Conservation (phyloP, 1,140 invertebrate species). For the Dreissena polymorpha region DNA sequence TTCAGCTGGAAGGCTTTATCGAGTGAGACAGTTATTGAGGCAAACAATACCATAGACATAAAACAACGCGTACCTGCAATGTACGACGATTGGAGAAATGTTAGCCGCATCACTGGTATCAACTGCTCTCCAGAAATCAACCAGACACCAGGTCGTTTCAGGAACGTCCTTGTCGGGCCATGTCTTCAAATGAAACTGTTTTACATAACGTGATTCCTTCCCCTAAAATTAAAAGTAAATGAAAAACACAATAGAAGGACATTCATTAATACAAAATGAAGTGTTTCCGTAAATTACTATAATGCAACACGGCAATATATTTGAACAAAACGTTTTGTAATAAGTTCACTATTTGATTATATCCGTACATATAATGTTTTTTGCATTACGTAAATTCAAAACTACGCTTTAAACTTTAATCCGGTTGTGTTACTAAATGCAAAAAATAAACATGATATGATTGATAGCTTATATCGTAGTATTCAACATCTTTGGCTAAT, state of each 20-base stretch:
- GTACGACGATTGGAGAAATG: slow-evolving; percentile 62
- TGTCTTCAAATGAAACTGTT: slow-evolving; percentile 84
- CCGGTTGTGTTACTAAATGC: too few species aligned
- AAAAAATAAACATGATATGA: neutral
- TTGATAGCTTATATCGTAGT: neutral
- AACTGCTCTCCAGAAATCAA: slow-evolving; percentile 83
- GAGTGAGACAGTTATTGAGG: too few species aligned
- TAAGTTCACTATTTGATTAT: neutral
- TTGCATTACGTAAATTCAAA: too few species aligned
- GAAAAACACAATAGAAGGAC: neutral
- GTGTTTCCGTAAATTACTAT: neutral
- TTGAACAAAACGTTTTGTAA: neutral
- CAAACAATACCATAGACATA: too few species aligned
- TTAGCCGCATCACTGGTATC: neutral
- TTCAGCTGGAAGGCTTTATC: too few species aligned
- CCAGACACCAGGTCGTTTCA: slow-evolving; percentile 81
- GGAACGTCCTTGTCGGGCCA: slow-evolving; percentile 86
- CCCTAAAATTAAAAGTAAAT: slow-evolving; percentile 71
- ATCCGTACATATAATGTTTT: slow-evolving; percentile 7
- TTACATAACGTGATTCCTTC: slow-evolving; percentile 80
- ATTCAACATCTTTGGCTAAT: neutral
- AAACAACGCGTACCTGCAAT: slow-evolving; percentile 60
- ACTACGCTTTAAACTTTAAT: too few species aligned
- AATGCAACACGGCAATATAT: neutral
- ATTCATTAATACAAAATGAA: neutral